Evolutionary conservation across 2,888 invertebrate species (phyloP).

Genomic region (Uropetala carovei): DNA sequence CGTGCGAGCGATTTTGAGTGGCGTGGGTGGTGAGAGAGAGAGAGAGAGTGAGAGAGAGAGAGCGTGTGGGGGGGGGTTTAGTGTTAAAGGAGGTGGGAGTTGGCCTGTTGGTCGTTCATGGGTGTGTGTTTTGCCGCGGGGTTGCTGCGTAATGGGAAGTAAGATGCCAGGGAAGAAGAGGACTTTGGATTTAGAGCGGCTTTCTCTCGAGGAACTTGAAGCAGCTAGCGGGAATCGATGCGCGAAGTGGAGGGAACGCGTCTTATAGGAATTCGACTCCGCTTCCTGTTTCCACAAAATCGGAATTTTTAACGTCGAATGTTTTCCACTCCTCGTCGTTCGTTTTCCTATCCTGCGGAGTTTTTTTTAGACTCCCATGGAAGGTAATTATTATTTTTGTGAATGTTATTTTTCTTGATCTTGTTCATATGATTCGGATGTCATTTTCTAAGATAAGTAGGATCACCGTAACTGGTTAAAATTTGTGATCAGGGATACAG

Average conservation of each 20-base stretch:
- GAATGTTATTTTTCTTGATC: no score
- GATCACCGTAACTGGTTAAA: no score
- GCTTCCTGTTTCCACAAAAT: neutral
- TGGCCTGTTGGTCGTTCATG: neutral
- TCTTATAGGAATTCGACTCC: neutral
- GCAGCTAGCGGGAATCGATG: neutral
- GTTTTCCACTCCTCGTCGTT: no score
- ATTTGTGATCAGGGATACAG: no score
- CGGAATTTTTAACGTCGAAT: neutral
- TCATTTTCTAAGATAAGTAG: no score
- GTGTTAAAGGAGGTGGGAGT: neutral
- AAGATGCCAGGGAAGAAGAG: no score
- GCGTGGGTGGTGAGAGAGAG: neutral
- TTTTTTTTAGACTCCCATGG: no score
- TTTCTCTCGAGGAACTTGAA: neutral
- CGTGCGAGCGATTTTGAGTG: constrained; percentile 17
- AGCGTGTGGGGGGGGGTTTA: neutral
- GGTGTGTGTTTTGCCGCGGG: neutral
- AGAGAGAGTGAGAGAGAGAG: neutral
- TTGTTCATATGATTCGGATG: no score
- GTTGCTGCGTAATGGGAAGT: neutral
- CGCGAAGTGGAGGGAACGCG: no score
- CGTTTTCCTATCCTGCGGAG: no score
- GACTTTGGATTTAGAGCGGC: neutral
- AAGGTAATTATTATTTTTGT: no score